Evolutionary conservation across 2,888 invertebrate genomes (phyloP).

Genomic region (Oxytorus armatus): DNA sequence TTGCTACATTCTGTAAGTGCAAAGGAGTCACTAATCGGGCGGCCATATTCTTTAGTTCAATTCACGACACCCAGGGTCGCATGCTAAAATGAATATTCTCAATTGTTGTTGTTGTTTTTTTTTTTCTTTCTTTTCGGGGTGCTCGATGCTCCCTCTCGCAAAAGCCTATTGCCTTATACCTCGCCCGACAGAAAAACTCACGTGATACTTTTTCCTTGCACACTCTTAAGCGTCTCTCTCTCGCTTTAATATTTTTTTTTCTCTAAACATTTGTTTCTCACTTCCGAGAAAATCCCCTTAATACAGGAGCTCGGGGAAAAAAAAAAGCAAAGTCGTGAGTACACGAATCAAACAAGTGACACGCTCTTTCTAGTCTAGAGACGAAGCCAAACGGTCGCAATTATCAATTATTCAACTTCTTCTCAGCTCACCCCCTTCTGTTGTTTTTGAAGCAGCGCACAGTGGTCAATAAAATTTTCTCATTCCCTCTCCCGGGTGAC

Average conservation of each 20-base stretch:
- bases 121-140: constrained; percentile 17
- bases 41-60: constrained; percentile 13
- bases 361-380: constrained; percentile 82
- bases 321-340: constrained; percentile 23
- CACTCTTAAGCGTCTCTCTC: constrained; percentile 41
- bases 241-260: constrained; percentile 11
- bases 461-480: constrained; percentile 3
- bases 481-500: neutral
- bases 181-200: constrained; percentile 60
- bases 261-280: constrained; percentile 5
- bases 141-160: constrained; percentile 41
- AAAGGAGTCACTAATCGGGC: neutral
- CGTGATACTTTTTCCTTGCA: constrained; percentile 59
- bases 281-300: constrained; percentile 1
- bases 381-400: constrained; percentile 76
- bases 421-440: constrained; percentile 21
- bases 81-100: constrained; percentile 16
- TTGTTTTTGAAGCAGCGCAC: neutral
- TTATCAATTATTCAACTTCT: constrained; percentile 25
- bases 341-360: constrained; percentile 60
- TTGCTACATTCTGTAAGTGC: constrained; percentile 69
- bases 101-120: neutral
- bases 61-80: constrained; percentile 11
- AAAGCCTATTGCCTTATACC: constrained; percentile 63
- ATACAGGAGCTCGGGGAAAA: neutral